Evolutionary conservation across 2,113 vertebrate genomes (phyloP).

Genomic region (Tautogolabrus adspersus): DNA sequence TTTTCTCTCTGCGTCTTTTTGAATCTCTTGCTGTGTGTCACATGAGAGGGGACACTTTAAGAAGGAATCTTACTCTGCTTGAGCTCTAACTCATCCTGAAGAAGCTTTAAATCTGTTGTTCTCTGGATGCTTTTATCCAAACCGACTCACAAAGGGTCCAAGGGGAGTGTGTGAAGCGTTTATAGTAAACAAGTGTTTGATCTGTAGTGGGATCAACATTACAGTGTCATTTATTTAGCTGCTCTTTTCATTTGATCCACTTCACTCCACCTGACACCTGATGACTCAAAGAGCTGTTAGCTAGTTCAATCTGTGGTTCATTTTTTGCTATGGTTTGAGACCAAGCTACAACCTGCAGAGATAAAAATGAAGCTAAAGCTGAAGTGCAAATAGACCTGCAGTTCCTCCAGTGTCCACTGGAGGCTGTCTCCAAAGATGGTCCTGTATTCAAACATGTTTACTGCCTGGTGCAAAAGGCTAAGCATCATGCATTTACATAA

Average conservation of each 20-base stretch:
- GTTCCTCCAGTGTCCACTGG: too few species aligned
- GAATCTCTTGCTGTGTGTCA: slow-evolving; percentile 55
- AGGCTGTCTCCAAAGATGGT: too few species aligned
- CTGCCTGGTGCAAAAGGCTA: too few species aligned
- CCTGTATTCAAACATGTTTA: too few species aligned
- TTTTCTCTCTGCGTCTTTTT: slow-evolving; percentile 16
- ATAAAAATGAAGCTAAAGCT: too few species aligned
- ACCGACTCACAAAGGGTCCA: neutral
- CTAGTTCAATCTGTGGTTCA: too few species aligned
- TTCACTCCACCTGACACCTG: too few species aligned
- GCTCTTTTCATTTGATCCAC: neutral
- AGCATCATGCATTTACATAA: too few species aligned
- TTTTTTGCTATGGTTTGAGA: too few species aligned
- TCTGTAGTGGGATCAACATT: neutral
- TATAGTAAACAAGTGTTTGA: neutral
- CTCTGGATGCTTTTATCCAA: slow-evolving; percentile 25
- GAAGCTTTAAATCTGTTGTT: slow-evolving; percentile 27
- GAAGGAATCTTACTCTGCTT: slow-evolving; percentile 20
- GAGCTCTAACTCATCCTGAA: slow-evolving; percentile 19
- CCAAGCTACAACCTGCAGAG: too few species aligned
- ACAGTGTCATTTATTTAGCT: neutral
- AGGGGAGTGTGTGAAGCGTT: neutral
- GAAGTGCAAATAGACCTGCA: too few species aligned
- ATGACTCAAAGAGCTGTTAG: too few species aligned
- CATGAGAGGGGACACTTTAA: slow-evolving; percentile 53